Evolutionary conservation across 2,113 vertebrate species (phyloP), one percentile per base, ranked within the genome.

Genomic region (Crotalus helleri): DNA sequence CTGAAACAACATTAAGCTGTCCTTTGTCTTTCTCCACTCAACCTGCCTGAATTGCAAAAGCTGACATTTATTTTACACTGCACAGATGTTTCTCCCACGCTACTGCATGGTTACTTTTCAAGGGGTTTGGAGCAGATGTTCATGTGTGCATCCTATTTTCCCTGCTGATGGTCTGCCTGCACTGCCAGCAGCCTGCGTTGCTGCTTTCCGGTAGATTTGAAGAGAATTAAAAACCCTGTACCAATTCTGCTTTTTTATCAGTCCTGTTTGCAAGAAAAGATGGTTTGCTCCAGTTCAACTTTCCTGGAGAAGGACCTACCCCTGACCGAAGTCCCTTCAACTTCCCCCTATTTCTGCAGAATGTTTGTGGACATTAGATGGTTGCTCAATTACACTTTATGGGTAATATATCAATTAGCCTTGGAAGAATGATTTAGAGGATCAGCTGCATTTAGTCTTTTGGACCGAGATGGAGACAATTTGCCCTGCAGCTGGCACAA

Each of bases 21-120:
- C 87, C 59, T 92, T 92, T 92, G 87, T 92, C 59, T 92, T 88
- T 88, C 91, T 92, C 49, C 91, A 92, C 87, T 92, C 91, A 92
- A 55, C 87, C 91, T 92, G 87, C 87, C 91, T 92, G 87, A 92
- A 74, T 92, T 92, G 87, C 51, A 74, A 61, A 39, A 88, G 87
- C 87, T 92, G 74, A 91, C 85, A 51, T 81, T 88, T 87, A 49
- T 89, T 49, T 95, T 90, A 89, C 90, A 1, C 54, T 19, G 91
- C 53, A 92, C 61, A 93, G 90, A 44, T 85, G 57, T 92, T 89
- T 89, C 91, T 90, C 29, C 57, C 91, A 85, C 12, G 51, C 81
- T 55, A 58, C 21, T 87, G 86, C 85, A 6, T 81, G 89, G 91
- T 54, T 74, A 44, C 85, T 87, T 97, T 93, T 89, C 55, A 86